phyloP scores from a whole-genome alignment of 1,140 invertebrate genomes.

The Notospermus geniculatus region DNA sequence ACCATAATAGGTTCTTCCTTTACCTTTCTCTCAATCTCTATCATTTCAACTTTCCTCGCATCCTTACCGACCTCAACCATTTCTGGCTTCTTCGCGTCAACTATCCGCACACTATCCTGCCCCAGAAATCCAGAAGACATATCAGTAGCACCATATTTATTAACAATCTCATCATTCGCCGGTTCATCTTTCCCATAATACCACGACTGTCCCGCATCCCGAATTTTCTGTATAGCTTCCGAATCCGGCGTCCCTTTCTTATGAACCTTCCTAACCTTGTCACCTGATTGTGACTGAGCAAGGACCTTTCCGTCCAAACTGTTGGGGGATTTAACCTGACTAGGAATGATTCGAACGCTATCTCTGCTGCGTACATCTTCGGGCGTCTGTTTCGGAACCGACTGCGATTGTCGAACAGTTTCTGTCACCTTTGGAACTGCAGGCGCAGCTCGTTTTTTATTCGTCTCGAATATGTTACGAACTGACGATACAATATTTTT shows the following conservation, averaged over 20 bases:
- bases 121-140: no score
- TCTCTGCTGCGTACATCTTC: neutral
- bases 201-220: conserved; percentile 10
- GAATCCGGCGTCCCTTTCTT: neutral
- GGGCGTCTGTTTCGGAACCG: neutral
- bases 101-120: no score
- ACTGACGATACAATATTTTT: conserved; percentile 42
- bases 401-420: neutral
- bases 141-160: no score
- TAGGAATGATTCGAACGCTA: neutral
- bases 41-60: neutral
- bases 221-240: neutral
- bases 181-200: neutral
- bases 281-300: neutral
- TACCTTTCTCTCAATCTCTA: neutral
- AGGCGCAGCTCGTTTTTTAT: neutral
- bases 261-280: neutral
- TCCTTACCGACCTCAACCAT: no score
- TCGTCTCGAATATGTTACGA: conserved; percentile 37
- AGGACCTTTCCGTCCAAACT: neutral
- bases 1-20: neutral
- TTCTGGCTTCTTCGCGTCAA: no score
- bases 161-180: neutral
- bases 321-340: neutral
- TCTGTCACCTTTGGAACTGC: neutral